Evolutionary conservation across 2,113 vertebrate species (phyloP).

Genomic region (Poeciliopsis prolifica): DNA sequence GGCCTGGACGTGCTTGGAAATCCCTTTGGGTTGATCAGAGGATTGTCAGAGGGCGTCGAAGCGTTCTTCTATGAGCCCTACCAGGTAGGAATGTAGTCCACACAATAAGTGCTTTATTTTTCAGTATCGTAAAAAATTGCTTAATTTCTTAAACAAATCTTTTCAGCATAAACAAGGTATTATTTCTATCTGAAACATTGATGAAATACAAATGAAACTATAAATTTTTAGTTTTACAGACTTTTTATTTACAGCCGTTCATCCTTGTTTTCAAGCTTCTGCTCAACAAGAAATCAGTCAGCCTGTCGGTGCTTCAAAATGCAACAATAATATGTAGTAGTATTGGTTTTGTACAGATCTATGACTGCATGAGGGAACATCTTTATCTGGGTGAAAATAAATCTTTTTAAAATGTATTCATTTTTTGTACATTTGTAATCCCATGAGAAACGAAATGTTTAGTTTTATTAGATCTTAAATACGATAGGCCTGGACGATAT

Average conservation of each 20-base stretch:
- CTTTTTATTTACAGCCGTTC: not conserved
- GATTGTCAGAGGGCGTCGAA: constrained; percentile 95
- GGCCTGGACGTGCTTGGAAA: constrained; percentile 98
- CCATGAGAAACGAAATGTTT: no score
- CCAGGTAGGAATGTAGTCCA: constrained; percentile 80
- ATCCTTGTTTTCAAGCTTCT: no score
- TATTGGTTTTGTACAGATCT: not conserved
- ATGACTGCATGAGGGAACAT: not conserved
- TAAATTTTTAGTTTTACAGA: not conserved
- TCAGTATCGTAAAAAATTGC: no score
- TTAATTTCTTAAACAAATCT: no score
- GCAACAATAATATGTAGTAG: not conserved
- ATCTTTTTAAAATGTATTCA: no score
- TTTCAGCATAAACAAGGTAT: no score
- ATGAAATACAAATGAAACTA: not conserved
- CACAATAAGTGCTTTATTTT: not conserved
- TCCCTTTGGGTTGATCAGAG: constrained; percentile 95
- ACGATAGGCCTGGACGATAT: no score
- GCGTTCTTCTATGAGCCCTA: constrained; percentile 99
- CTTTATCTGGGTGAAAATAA: no score
- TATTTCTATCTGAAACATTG: no score
- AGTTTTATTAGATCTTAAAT: no score
- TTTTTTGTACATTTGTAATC: no score
- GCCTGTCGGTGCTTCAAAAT: not conserved
- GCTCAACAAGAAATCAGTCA: not conserved